A percentile compares a stretch with the other conserved stretches of the same genome.
These are phyloP conservation scores for Thrips palmi DNA, from an alignment of 1,140 invertebrate genomes.

Conservation along the genomic window DNA sequence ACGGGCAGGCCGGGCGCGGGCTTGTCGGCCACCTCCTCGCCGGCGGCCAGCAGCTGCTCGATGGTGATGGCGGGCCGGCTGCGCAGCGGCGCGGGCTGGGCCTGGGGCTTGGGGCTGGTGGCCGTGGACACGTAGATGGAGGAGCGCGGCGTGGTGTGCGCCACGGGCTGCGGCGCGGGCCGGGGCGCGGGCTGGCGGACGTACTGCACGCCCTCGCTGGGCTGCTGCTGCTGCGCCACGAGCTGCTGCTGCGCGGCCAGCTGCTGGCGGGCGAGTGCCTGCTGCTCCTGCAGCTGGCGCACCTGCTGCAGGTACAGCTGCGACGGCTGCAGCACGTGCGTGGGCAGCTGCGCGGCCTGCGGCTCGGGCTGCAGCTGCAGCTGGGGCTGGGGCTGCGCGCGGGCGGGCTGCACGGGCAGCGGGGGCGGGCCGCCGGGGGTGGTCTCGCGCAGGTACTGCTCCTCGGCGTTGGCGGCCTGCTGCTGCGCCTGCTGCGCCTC, in stretches of 20 bases:
- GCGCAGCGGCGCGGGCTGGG: too few species aligned
- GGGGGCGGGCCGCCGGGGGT: neutral
- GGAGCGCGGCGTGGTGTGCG: conserved; percentile 14
- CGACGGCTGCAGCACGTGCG: neutral
- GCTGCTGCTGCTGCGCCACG: neutral
- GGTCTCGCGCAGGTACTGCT: conserved; percentile 3
- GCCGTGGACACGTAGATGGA: conserved; percentile 23
- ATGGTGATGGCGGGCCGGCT: too few species aligned
- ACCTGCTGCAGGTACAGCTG: conserved; percentile 6
- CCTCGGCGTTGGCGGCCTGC: conserved; percentile 6
- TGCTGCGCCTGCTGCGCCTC: conserved; percentile 5
- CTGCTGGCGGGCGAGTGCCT: conserved; percentile 2
- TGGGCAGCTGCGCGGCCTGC: neutral
- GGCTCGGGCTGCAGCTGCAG: neutral
- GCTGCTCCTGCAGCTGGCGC: conserved; percentile 10
- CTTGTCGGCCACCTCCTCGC: too few species aligned
- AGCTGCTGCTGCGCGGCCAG: conserved; percentile 2
- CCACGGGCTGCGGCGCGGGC: neutral
- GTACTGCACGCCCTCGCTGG: too few species aligned
- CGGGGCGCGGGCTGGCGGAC: neutral
- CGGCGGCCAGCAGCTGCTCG: too few species aligned
- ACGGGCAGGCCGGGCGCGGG: conserved; percentile 21
- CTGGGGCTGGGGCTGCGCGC: too few species aligned
- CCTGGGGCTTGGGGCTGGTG: conserved; percentile 22
- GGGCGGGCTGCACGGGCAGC: neutral